Percentiles rank a stretch among this genome's conserved stretches.
Conservation (phyloP, 2,113 vertebrate genomes). For the Calidris pugnax region DNA sequence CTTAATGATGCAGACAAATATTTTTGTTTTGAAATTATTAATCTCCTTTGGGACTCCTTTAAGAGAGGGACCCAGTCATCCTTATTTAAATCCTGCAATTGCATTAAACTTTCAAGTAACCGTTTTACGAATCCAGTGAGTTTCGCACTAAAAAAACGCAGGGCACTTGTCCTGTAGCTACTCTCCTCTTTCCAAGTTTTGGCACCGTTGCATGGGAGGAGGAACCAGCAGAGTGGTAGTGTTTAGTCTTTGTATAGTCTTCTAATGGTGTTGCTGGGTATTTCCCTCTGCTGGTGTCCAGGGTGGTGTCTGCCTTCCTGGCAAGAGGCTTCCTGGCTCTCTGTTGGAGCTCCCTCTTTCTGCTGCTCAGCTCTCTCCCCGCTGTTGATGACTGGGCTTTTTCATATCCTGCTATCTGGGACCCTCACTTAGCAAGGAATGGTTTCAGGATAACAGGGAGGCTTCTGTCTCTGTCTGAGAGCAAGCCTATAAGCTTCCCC, state of each 20-base stretch:
- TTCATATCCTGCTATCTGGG: constrained; percentile 5
- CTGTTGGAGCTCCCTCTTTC: neutral
- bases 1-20: neutral
- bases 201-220: neutral
- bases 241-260: neutral
- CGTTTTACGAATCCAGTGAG: neutral
- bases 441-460: constrained; percentile 25
- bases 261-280: neutral
- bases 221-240: neutral
- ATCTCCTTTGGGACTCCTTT: neutral
- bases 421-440: constrained; percentile 2
- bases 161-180: neutral
- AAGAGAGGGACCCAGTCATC: neutral
- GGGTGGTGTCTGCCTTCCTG: neutral
- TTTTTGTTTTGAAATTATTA: neutral
- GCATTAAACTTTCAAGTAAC: neutral
- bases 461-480: constrained; percentile 5
- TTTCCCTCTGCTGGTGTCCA: neutral
- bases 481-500: constrained; percentile 15
- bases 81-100: neutral
- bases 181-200: neutral
- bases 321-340: neutral
- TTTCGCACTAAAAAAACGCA: neutral
- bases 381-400: neutral
- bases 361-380: neutral